phyloP scores from a whole-genome alignment of 2,113 vertebrate species.

The Antidorcas marsupialis region DNA sequence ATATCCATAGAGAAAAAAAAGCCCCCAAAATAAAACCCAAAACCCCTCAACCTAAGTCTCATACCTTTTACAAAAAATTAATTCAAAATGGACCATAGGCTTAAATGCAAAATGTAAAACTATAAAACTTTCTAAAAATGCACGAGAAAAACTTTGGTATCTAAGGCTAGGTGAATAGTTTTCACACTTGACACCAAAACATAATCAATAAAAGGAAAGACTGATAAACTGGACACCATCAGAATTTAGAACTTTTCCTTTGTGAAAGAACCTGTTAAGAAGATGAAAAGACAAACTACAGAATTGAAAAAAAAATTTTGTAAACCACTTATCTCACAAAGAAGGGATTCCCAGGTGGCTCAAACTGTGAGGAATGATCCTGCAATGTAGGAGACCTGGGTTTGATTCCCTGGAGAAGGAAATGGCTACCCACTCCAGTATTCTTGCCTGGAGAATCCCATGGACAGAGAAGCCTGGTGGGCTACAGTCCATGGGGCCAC shows the following conservation, averaged over 20 bases:
- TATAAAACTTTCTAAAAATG: background rate
- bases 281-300: background rate
- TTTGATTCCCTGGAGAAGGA: background rate
- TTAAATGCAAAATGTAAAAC: background rate
- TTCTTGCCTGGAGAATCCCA: background rate
- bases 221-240: background rate
- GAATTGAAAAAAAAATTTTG: background rate
- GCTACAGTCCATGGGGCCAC: background rate
- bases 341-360: background rate
- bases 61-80: background rate
- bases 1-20: background rate
- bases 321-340: background rate
- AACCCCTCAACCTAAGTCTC: background rate
- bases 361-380: background rate
- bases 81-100: background rate
- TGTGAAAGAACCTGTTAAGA: background rate
- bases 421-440: background rate
- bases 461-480: background rate
- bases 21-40: background rate
- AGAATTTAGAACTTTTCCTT: background rate
- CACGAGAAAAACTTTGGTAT: background rate
- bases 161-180: background rate
- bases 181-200: background rate
- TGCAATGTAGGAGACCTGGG: background rate
- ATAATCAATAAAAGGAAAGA: background rate